Conservation (phyloP, 2,113 vertebrate genomes). For the Artemisiospiza belli region DNA sequence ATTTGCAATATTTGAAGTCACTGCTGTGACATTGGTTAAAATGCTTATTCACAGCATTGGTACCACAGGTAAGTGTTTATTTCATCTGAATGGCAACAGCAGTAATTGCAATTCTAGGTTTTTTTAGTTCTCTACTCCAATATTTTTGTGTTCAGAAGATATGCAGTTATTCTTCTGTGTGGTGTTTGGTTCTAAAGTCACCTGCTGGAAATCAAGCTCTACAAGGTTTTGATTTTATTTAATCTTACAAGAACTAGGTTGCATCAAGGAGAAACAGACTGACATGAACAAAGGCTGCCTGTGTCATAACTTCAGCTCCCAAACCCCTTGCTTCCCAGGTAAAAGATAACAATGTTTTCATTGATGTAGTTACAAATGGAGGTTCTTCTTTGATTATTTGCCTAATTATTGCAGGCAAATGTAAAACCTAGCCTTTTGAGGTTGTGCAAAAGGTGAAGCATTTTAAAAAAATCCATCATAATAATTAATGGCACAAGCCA, state of each 20-base stretch:
- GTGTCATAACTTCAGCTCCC: neutral
- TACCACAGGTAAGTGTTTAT: accelerated
- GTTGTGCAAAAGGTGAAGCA: neutral
- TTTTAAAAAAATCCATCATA: neutral
- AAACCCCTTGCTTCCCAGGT: neutral
- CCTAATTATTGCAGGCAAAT: neutral
- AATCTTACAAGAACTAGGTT: neutral
- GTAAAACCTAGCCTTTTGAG: neutral
- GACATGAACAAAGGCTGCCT: neutral
- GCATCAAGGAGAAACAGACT: neutral
- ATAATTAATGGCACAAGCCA: neutral
- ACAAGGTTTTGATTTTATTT: neutral
- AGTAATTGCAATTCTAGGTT: neutral
- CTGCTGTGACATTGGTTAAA: neutral
- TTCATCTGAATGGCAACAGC: neutral
- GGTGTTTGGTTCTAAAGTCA: neutral
- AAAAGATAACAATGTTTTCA: neutral
- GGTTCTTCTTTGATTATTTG: neutral
- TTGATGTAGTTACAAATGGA: neutral
- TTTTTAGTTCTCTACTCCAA: neutral
- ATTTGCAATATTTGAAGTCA: neutral
- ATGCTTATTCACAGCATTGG: neutral
- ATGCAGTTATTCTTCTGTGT: neutral
- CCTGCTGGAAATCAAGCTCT: neutral
- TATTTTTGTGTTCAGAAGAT: neutral